A percentile compares a stretch with the other conserved stretches of the same genome.
phyloP scores from a whole-genome alignment of 2,113 vertebrate genomes.

The Otocyon megalotis region DNA sequence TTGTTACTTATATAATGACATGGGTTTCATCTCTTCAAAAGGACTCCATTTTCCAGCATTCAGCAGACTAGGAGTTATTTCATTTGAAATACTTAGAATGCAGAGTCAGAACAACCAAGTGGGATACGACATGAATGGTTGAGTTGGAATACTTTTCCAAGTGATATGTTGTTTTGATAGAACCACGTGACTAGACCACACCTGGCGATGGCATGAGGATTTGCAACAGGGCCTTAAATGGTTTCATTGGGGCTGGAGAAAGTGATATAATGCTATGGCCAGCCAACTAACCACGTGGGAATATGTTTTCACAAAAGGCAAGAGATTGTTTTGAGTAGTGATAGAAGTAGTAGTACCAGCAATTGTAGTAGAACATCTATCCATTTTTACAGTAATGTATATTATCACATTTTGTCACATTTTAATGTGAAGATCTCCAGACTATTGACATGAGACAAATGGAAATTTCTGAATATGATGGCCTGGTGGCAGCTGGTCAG shows the following conservation, averaged over 20 bases:
- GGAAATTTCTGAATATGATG: background rate
- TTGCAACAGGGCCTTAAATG: background rate
- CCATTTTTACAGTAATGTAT: background rate
- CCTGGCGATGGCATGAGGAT: background rate
- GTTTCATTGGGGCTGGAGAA: background rate
- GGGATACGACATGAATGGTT: background rate
- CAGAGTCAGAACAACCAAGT: background rate
- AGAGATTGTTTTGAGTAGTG: background rate
- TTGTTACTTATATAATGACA: background rate
- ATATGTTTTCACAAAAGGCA: conserved; percentile 44
- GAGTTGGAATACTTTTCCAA: background rate
- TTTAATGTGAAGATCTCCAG: conserved; percentile 37
- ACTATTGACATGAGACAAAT: background rate
- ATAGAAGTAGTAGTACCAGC: background rate
- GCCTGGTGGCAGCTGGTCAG: background rate
- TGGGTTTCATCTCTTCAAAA: conserved; percentile 6
- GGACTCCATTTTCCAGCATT: conserved; percentile 20
- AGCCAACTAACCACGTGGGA: background rate
- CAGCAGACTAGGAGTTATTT: background rate
- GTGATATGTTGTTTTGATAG: background rate
- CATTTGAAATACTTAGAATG: background rate
- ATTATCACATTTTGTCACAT: no score
- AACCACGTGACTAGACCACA: background rate
- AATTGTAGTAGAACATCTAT: background rate
- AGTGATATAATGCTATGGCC: background rate